These are phyloP conservation scores for Chaunax sp. DNA, from an alignment of 2,797 vertebrate species.

Conservation along the genomic window DNA sequence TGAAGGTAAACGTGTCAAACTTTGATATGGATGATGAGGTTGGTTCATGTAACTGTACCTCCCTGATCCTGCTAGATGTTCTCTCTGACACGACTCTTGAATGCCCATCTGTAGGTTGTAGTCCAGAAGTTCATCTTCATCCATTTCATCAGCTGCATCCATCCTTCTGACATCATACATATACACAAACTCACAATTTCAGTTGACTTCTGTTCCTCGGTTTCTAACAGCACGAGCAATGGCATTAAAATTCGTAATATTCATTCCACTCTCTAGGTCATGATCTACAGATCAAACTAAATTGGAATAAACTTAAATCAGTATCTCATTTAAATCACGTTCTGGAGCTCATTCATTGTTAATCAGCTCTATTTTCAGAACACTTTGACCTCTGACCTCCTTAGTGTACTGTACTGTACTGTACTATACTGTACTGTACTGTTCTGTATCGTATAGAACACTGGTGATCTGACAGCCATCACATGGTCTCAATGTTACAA, in stretches of 20 bases:
- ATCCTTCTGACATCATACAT: constrained; percentile 54
- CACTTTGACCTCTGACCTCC: constrained; percentile 12
- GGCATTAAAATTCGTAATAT: background rate
- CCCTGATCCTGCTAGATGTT: constrained; percentile 44
- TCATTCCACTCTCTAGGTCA: too few species aligned
- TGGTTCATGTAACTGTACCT: constrained; percentile 70
- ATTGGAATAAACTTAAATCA: background rate
- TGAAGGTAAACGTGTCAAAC: background rate
- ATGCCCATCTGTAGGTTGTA: constrained; percentile 84
- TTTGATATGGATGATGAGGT: background rate
- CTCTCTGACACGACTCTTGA: constrained; percentile 82
- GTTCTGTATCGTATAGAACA: too few species aligned
- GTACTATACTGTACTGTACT: too few species aligned
- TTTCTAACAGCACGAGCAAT: background rate
- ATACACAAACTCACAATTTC: background rate
- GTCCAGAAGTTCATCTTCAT: constrained; percentile 84
- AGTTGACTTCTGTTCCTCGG: background rate
- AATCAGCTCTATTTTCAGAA: background rate
- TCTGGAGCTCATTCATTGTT: background rate
- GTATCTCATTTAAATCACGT: background rate
- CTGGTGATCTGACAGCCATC: background rate
- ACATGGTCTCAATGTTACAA: background rate
- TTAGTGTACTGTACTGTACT: too few species aligned
- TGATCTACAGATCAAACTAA: too few species aligned
- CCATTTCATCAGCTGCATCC: constrained; percentile 77